Evolutionary conservation across 1,140 invertebrate species (phyloP).

Genomic region (Caenorhabditis remanei): DNA sequence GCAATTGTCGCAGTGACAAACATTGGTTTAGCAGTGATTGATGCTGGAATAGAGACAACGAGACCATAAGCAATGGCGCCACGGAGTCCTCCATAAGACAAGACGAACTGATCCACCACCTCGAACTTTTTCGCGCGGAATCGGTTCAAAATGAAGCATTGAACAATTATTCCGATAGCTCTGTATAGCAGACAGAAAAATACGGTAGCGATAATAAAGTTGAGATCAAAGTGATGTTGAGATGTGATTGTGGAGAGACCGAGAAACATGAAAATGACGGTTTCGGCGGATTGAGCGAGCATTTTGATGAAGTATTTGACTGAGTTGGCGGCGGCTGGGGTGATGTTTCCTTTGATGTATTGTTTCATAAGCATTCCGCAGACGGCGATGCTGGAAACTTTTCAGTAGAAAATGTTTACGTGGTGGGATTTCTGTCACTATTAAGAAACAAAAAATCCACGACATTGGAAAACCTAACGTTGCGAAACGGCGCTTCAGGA

Average conservation of each 20-base stretch:
- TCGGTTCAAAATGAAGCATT: conserved; percentile 61
- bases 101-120: conserved; percentile 64
- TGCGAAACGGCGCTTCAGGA: no score
- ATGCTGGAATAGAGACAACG: conserved; percentile 48
- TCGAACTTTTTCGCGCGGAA: conserved; percentile 56
- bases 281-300: conserved; percentile 86
- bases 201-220: conserved; percentile 92
- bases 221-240: conserved; percentile 91
- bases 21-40: conserved; percentile 63
- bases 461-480: no score
- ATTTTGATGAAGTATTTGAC: conserved; percentile 98
- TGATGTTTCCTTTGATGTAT: conserved; percentile 97
- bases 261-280: conserved; percentile 98
- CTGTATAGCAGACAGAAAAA: conserved; percentile 93
- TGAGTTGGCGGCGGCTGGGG: conserved; percentile 94
- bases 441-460: no score
- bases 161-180: conserved; percentile 80
- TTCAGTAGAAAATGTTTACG: no score
- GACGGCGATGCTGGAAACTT: conserved; percentile 88
- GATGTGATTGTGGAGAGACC: conserved; percentile 94
- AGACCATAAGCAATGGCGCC: conserved; percentile 67
- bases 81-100: conserved; percentile 65
- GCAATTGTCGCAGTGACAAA: conserved; percentile 66
- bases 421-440: no score
- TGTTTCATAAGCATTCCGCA: conserved; percentile 99